Conservation (phyloP, 2,113 vertebrate genomes). For the Columba livia region DNA sequence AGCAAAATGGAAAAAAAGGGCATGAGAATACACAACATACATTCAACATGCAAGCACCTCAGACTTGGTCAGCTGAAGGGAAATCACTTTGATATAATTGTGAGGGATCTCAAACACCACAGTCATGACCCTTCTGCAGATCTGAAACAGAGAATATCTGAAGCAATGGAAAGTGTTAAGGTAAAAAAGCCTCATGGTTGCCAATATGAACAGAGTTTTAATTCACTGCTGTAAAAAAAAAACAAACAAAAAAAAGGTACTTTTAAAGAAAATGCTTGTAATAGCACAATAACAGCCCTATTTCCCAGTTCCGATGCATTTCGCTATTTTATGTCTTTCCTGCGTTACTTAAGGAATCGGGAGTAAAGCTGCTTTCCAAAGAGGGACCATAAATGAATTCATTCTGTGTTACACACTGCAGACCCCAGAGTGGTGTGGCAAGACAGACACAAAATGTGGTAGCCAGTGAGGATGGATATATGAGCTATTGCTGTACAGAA, state of each 20-base stretch:
- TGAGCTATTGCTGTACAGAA: background rate
- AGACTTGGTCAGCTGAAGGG: slow-evolving; percentile 88
- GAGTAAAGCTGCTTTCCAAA: background rate
- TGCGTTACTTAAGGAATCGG: background rate
- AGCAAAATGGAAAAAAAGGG: slow-evolving; percentile 82
- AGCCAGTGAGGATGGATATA: background rate
- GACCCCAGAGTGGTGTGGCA: background rate
- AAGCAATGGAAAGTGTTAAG: slow-evolving; percentile 87
- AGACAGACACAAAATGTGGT: background rate
- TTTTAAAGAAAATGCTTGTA: background rate
- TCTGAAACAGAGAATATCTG: slow-evolving; percentile 78
- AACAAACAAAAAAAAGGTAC: background rate
- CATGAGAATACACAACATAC: slow-evolving; percentile 82
- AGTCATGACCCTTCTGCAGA: slow-evolving; percentile 17
- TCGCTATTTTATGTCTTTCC: background rate
- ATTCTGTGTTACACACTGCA: background rate
- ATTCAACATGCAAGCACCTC: slow-evolving; percentile 77
- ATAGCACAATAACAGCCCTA: background rate
- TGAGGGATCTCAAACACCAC: slow-evolving; percentile 83
- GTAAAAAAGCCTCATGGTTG: slow-evolving; percentile 65
- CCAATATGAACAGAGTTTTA: background rate
- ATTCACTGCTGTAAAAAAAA: background rate
- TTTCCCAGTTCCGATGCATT: background rate
- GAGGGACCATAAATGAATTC: background rate
- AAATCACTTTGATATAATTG: slow-evolving; percentile 90